These are phyloP conservation scores for Spondyliosoma cantharus DNA, from an alignment of 2,797 vertebrate genomes.

Conservation along the genomic window DNA sequence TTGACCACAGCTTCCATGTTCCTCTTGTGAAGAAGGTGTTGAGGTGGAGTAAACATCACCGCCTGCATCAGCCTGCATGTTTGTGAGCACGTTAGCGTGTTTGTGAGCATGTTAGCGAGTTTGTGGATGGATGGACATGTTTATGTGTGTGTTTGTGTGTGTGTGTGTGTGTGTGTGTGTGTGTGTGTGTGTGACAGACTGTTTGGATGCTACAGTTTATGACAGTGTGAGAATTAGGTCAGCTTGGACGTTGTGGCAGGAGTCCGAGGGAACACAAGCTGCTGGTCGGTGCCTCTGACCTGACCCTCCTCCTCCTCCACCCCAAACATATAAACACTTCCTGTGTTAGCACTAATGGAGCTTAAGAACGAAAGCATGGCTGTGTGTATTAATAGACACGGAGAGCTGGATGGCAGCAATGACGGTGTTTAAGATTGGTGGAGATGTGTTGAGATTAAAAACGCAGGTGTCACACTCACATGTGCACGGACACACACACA, in stretches of 20 bases:
- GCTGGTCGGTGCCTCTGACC: background rate
- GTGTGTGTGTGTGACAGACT: background rate
- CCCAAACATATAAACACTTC: constrained; percentile 31
- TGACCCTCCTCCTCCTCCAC: background rate
- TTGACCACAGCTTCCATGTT: too few species aligned
- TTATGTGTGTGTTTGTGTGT: background rate
- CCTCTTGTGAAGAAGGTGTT: too few species aligned
- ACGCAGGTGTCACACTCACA: constrained; percentile 1
- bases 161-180: background rate
- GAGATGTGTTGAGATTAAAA: constrained; percentile 40
- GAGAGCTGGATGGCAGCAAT: constrained; percentile 32
- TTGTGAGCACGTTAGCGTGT: background rate
- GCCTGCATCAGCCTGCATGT: too few species aligned
- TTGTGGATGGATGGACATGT: background rate
- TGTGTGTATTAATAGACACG: constrained; percentile 41
- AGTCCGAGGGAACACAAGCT: constrained; percentile 1
- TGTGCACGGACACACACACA: background rate
- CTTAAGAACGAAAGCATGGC: constrained; percentile 12
- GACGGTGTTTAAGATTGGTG: constrained; percentile 41
- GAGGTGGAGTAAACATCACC: too few species aligned
- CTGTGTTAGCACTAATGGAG: constrained; percentile 19
- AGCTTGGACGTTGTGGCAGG: constrained; percentile 25
- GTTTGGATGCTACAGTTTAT: constrained; percentile 2
- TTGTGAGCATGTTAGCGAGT: background rate
- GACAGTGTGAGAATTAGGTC: constrained; percentile 44